These are phyloP conservation scores for Microplitis mediator DNA, from an alignment of 1,140 invertebrate species.

Conservation along the genomic window DNA sequence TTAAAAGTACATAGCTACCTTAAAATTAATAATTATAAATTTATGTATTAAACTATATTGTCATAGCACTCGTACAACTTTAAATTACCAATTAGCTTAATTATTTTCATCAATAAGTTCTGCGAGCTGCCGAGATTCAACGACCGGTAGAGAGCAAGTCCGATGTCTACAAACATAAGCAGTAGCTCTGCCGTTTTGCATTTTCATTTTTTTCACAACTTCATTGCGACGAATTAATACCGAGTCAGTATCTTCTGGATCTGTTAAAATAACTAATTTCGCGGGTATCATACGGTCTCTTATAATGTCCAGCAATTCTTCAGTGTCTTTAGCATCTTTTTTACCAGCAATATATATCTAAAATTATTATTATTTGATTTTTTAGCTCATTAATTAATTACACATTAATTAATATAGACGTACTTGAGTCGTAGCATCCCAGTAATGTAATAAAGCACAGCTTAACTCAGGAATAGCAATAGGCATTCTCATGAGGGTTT, in stretches of 20 bases:
- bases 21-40: background rate
- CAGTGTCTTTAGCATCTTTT: constrained; percentile 69
- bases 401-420: background rate
- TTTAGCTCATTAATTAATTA: too few relatives aligned
- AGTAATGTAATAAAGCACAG: constrained; percentile 73
- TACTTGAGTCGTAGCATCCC: constrained; percentile 72
- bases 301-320: constrained; percentile 71
- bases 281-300: constrained; percentile 72
- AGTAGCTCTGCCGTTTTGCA: constrained; percentile 66
- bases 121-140: constrained; percentile 70
- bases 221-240: constrained; percentile 47
- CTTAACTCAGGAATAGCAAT: constrained; percentile 80
- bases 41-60: background rate
- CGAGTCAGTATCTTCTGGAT: constrained; percentile 55
- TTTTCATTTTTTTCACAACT: constrained; percentile 54
- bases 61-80: too few relatives aligned
- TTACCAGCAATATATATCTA: constrained; percentile 74
- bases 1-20: too few relatives aligned
- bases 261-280: constrained; percentile 72
- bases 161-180: constrained; percentile 84
- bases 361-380: constrained; percentile 33
- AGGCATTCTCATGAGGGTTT: constrained; percentile 66
- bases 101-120: constrained; percentile 62
- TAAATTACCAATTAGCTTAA: background rate
- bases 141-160: constrained; percentile 79